Conservation (phyloP, 2,888 invertebrate genomes). For the Tuberolachnus salignus region DNA sequence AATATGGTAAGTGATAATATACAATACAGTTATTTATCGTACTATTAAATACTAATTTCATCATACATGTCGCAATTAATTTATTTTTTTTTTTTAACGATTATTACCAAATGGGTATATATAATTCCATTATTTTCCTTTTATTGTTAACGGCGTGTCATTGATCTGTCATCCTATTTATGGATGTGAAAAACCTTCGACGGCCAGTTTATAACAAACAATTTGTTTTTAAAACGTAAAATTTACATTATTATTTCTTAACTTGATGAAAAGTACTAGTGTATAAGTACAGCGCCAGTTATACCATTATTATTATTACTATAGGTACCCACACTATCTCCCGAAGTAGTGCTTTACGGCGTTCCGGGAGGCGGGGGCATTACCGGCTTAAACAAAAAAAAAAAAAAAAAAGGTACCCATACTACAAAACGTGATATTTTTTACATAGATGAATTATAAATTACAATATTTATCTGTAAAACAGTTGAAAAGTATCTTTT, state of each 20-base stretch:
- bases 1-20: too few species aligned
- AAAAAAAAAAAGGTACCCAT: too few species aligned
- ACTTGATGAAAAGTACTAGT: slow-evolving; percentile 1
- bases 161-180: slow-evolving; percentile 44
- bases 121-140: slow-evolving; percentile 13
- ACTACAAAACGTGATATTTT: too few species aligned
- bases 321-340: too few species aligned
- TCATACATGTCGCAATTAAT: neutral
- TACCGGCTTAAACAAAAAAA: too few species aligned
- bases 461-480: too few species aligned
- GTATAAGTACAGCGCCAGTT: too few species aligned
- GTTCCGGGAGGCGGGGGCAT: too few species aligned
- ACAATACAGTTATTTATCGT: neutral
- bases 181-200: slow-evolving; percentile 33
- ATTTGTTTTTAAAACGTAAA: neutral
- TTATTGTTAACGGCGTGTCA: slow-evolving; percentile 21
- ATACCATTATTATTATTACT: too few species aligned
- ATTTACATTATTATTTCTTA: neutral
- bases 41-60: neutral
- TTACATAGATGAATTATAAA: too few species aligned
- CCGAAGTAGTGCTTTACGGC: too few species aligned
- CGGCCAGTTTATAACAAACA: neutral
- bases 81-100: slow-evolving; percentile 28
- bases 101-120: neutral
- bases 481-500: too few species aligned